Conservation (phyloP, 2,888 invertebrate species). For the Lasioglossum zephyrum region DNA sequence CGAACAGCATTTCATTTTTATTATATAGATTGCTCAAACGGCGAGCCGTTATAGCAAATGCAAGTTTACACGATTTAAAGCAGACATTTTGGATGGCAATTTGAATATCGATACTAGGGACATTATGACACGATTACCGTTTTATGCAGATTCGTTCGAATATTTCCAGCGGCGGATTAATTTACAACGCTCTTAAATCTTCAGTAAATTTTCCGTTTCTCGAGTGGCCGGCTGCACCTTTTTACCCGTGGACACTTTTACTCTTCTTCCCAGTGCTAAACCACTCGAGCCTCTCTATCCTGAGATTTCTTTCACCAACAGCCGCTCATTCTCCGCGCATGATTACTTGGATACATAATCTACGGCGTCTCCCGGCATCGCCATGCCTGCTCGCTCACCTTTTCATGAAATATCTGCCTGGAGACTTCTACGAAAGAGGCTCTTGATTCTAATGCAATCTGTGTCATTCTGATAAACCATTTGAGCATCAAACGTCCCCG, state of each 20-base stretch:
- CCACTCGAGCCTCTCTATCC: background rate
- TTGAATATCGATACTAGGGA: background rate
- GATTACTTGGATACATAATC: constrained; percentile 9
- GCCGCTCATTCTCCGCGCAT: constrained; percentile 1
- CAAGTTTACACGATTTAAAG: background rate
- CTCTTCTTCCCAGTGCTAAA: background rate
- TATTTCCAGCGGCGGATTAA: background rate
- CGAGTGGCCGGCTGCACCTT: background rate
- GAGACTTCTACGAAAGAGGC: background rate
- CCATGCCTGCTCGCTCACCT: background rate
- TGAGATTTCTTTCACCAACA: background rate
- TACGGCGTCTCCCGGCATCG: background rate
- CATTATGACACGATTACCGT: background rate
- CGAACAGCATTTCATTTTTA: too few species aligned
- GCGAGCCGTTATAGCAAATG: too few species aligned
- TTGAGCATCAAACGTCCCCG: background rate
- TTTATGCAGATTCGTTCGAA: background rate
- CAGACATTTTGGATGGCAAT: too few species aligned
- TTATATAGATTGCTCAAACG: background rate
- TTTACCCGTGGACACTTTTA: background rate
- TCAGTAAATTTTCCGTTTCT: background rate
- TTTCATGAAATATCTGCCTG: background rate
- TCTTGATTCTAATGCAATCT: background rate
- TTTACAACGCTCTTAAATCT: background rate
- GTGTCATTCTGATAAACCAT: background rate